A percentile compares a stretch with the other conserved stretches of the same genome.
Conservation (phyloP, 1,140 invertebrate genomes). For the Zophobas atratus region DNA sequence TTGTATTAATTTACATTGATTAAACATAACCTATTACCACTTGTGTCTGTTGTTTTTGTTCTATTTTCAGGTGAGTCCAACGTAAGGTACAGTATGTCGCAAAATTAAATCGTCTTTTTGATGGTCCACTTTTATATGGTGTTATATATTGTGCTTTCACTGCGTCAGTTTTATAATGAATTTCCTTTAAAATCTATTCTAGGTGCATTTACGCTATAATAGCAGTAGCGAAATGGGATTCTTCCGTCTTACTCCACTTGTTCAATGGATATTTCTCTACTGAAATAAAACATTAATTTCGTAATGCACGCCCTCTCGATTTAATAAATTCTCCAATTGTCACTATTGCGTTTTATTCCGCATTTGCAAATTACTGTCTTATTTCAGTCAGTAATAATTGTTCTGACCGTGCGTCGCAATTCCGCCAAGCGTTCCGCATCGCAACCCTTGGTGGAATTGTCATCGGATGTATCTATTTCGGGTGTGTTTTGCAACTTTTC, state of each 20-base stretch:
- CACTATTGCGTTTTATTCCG: background rate
- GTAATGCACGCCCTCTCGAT: background rate
- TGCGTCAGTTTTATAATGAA: slow-evolving; percentile 20
- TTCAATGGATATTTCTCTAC: background rate
- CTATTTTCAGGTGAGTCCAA: slow-evolving; percentile 48
- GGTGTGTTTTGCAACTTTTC: slow-evolving; percentile 19
- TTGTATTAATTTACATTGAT: slow-evolving; percentile 53
- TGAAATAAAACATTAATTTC: slow-evolving; percentile 12
- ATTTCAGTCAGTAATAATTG: background rate
- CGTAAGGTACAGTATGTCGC: slow-evolving; percentile 21
- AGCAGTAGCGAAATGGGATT: background rate
- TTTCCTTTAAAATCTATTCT: slow-evolving; percentile 14
- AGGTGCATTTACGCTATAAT: slow-evolving; percentile 2
- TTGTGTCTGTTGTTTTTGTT: slow-evolving; percentile 55
- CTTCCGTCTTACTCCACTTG: background rate
- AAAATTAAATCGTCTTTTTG: slow-evolving; percentile 24
- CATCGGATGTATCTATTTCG: slow-evolving; percentile 9
- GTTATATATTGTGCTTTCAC: slow-evolving; percentile 12
- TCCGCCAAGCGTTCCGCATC: slow-evolving; percentile 6
- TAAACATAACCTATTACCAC: slow-evolving; percentile 55
- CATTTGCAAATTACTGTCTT: slow-evolving; percentile 2
- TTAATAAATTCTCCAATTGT: no score
- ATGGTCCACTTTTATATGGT: slow-evolving; percentile 25
- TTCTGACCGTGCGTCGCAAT: background rate
- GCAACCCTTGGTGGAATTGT: background rate